Evolutionary conservation across 2,797 vertebrate species (phyloP).

Genomic region (Arctocebus calabarensis): DNA sequence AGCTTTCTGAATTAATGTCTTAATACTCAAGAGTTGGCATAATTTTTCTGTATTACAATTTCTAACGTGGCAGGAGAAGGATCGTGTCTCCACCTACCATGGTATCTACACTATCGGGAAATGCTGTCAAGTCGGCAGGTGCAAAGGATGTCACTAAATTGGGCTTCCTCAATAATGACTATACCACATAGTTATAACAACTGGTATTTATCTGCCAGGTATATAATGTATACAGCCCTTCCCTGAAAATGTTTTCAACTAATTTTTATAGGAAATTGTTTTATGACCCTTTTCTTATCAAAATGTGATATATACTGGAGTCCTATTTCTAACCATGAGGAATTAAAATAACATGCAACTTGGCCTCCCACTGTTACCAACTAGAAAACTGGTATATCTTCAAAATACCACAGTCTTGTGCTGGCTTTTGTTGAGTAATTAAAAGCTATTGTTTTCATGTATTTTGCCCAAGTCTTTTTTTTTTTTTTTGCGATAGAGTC

Average conservation of each 20-base stretch:
- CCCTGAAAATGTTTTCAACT: neutral
- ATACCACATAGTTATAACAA: neutral
- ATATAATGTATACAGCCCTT: neutral
- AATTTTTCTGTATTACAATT: neutral
- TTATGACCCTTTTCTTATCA: neutral
- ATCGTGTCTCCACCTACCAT: neutral
- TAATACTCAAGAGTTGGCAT: neutral
- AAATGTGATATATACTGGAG: neutral
- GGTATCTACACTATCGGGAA: neutral
- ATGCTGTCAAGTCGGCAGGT: neutral
- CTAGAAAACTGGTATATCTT: neutral
- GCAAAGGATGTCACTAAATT: neutral
- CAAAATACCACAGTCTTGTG: too few relatives aligned
- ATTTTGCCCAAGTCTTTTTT: too few relatives aligned
- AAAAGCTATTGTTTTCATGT: too few relatives aligned
- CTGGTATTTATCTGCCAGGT: neutral
- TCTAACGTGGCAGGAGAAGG: conserved; percentile 14
- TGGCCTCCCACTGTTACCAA: neutral
- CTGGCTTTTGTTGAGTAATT: too few relatives aligned
- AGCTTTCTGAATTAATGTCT: conserved; percentile 3
- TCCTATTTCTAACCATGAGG: neutral
- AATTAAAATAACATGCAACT: neutral
- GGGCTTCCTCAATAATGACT: neutral
- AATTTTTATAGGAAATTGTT: neutral
- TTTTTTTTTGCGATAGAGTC: too few relatives aligned